phyloP scores from a whole-genome alignment of 2,113 vertebrate genomes.

The Cervus canadensis region DNA sequence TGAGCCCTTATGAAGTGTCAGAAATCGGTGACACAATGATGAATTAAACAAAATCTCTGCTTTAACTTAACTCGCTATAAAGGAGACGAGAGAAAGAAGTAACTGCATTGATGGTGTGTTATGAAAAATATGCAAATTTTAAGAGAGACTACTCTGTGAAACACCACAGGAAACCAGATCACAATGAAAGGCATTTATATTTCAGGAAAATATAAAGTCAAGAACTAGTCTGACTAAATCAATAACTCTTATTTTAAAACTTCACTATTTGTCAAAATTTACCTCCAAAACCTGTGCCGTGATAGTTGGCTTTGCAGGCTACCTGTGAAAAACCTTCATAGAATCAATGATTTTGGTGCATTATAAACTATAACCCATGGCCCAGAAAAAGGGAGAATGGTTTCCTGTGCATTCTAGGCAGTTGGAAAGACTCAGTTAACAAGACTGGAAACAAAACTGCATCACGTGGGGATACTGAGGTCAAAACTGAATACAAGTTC shows the following conservation, averaged over 20 bases:
- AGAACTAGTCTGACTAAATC: not conserved
- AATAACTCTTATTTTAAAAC: not conserved
- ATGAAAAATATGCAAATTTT: not conserved
- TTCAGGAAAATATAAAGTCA: conserved; percentile 3
- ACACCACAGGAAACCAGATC: not conserved
- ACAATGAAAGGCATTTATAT: not conserved
- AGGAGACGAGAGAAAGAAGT: not conserved
- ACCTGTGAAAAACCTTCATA: not conserved
- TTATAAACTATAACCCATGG: not conserved
- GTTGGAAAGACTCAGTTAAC: not conserved
- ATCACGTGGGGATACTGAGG: not conserved
- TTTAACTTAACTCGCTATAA: not conserved
- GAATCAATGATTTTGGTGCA: not conserved
- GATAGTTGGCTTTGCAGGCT: not conserved
- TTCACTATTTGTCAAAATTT: not conserved
- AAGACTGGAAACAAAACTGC: not conserved
- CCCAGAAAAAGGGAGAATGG: not conserved
- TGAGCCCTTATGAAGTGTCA: not conserved
- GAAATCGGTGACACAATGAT: not conserved
- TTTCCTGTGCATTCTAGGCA: not conserved
- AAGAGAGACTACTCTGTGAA: not conserved
- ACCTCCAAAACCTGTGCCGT: not conserved
- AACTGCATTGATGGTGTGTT: not conserved
- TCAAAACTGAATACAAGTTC: not conserved
- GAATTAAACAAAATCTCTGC: not conserved